Conservation (phyloP, 2,888 invertebrate genomes). For the Philereme vetulata region DNA sequence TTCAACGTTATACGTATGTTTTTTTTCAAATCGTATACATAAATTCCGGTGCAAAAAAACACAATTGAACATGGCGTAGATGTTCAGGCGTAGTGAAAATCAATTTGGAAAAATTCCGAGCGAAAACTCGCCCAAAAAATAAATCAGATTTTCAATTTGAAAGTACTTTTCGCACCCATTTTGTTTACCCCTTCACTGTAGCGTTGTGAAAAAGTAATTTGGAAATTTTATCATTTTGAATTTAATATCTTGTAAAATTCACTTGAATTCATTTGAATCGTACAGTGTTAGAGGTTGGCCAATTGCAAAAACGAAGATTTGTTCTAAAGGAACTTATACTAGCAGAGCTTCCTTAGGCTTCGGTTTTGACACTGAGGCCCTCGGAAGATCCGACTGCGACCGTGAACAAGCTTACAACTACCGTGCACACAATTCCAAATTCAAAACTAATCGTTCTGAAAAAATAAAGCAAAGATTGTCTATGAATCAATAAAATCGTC, state of each 20-base stretch:
- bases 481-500: conserved; percentile 2
- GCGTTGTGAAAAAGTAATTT: conserved; percentile 56
- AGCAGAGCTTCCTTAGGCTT: conserved; percentile 60
- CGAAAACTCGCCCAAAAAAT: conserved; percentile 33
- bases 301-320: conserved; percentile 85
- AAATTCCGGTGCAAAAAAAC: conserved; percentile 79
- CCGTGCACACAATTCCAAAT: conserved; percentile 37
- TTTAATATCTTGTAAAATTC: conserved; percentile 40
- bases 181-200: conserved; percentile 81
- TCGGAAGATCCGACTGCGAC: conserved; percentile 52
- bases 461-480: conserved; percentile 21
- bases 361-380: conserved; percentile 45
- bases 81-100: conserved; percentile 54
- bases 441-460: conserved; percentile 13
- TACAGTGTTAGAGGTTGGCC: conserved; percentile 83
- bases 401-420: conserved; percentile 35
- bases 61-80: conserved; percentile 68
- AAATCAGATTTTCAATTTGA: conserved; percentile 41
- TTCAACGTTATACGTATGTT: conserved; percentile 82
- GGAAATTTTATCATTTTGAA: conserved; percentile 43
- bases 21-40: conserved; percentile 81
- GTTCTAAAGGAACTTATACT: conserved; percentile 77
- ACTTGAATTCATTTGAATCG: conserved; percentile 59
- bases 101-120: conserved; percentile 47
- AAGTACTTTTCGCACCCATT: conserved; percentile 66